Percentiles rank a stretch among this genome's conserved stretches.
Conservation (phyloP, 2,113 vertebrate genomes). For the Chrysemys picta region DNA sequence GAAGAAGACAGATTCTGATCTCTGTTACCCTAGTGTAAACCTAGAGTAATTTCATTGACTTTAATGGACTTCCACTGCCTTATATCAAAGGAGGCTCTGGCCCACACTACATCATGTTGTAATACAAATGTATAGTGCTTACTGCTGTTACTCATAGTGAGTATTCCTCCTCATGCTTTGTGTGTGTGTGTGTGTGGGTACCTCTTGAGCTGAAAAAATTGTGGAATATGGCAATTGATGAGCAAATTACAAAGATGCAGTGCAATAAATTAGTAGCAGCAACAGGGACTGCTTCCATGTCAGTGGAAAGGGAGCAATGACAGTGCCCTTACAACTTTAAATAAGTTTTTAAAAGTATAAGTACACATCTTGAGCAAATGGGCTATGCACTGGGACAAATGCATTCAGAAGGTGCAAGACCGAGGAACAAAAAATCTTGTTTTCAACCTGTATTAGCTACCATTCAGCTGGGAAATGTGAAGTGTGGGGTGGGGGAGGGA, state of each 20-base stretch:
- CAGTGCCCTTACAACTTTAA: neutral
- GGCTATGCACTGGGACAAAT: neutral
- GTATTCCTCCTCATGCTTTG: neutral
- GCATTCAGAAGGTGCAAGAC: neutral
- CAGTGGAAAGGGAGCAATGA: neutral
- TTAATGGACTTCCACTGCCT: neutral
- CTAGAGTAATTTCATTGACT: neutral
- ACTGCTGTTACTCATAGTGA: neutral
- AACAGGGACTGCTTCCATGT: neutral
- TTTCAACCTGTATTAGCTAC: neutral
- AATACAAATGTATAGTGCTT: neutral
- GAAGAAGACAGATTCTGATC: neutral
- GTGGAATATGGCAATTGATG: neutral
- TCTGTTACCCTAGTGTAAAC: neutral
- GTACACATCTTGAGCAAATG: neutral
- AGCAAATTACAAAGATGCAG: neutral
- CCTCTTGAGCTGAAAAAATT: neutral
- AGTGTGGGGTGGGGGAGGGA: neutral
- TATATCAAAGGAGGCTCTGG: neutral
- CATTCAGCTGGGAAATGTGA: neutral
- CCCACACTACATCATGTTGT: neutral
- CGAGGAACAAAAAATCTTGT: neutral
- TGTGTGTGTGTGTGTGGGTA: too few relatives aligned
- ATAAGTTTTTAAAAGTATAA: neutral
- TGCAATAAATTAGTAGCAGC: neutral